Evolutionary conservation across 2,888 invertebrate species (phyloP).

Genomic region (Merodon equestris): DNA sequence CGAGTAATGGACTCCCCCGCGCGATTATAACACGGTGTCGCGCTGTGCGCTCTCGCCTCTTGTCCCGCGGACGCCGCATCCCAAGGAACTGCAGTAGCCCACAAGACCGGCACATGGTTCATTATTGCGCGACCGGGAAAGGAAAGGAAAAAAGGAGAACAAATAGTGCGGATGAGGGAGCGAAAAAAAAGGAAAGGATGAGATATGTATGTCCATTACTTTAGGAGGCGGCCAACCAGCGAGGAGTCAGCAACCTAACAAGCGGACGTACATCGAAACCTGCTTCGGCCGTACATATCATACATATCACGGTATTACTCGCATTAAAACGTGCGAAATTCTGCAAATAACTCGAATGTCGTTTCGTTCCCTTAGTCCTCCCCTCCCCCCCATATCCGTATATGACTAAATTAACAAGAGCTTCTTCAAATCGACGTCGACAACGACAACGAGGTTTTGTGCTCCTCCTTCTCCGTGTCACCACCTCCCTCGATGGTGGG

Average conservation of each 20-base stretch:
- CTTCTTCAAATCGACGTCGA: constrained; percentile 63
- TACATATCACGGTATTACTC: constrained; percentile 37
- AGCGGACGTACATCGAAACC: constrained; percentile 25
- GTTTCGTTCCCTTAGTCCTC: constrained; percentile 27
- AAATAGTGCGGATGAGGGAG: constrained; percentile 23
- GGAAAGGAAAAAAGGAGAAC: neutral
- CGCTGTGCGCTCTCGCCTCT: constrained; percentile 16
- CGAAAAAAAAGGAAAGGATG: too few species aligned
- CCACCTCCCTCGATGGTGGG: constrained; percentile 4
- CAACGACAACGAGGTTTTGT: constrained; percentile 33
- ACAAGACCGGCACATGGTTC: constrained; percentile 42
- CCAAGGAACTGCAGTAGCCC: constrained; percentile 17
- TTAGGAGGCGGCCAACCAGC: constrained; percentile 20
- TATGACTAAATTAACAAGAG: constrained; percentile 67
- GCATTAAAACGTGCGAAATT: constrained; percentile 63
- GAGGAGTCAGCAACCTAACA: constrained; percentile 36
- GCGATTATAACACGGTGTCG: constrained; percentile 56
- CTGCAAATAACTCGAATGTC: constrained; percentile 61
- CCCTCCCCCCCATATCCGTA: constrained; percentile 11
- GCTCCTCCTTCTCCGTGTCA: constrained; percentile 8
- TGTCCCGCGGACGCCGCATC: constrained; percentile 24
- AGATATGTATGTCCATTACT: constrained; percentile 57
- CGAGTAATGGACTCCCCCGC: constrained; percentile 68
- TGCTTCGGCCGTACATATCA: constrained; percentile 1
- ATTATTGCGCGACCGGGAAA: constrained; percentile 18